A percentile compares a stretch with the other conserved stretches of the same genome.
Conservation (phyloP, 23 tunicate genomes). For the Aplidium turbinatum region DNA sequence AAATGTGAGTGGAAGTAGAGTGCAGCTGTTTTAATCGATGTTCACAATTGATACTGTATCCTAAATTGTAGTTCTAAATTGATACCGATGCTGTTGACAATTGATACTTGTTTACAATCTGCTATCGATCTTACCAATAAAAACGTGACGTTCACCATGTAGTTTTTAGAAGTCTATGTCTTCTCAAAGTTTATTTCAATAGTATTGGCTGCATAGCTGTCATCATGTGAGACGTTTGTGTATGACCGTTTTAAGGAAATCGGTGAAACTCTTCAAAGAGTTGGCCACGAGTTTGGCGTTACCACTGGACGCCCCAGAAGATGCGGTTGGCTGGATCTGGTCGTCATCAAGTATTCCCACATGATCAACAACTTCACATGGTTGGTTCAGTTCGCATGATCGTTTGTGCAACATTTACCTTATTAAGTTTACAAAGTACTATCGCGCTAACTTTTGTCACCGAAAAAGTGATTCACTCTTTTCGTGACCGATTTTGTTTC, state of each 20-base stretch:
- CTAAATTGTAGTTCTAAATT: too few relatives aligned
- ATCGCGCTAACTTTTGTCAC: neutral
- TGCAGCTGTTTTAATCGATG: too few relatives aligned
- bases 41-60: too few relatives aligned
- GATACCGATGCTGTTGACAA: too few relatives aligned
- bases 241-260: conserved; percentile 47
- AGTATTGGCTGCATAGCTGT: too few relatives aligned
- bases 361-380: conserved; percentile 79
- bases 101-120: too few relatives aligned
- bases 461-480: neutral
- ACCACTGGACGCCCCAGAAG: conserved; percentile 94
- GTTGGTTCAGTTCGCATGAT: conserved; percentile 24
- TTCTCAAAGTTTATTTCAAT: too few relatives aligned
- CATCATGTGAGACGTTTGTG: too few relatives aligned
- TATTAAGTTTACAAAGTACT: neutral
- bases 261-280: conserved; percentile 74
- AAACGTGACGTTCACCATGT: too few relatives aligned
- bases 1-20: conserved; percentile 69
- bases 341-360: conserved; percentile 87
- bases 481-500: neutral
- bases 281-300: conserved; percentile 90
- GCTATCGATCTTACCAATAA: too few relatives aligned
- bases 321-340: conserved; percentile 98
- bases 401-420: neutral
- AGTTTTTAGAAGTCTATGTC: too few relatives aligned